Evolutionary conservation across 2,797 vertebrate species (phyloP).

Genomic region (Chaenodraco wilsoni): DNA sequence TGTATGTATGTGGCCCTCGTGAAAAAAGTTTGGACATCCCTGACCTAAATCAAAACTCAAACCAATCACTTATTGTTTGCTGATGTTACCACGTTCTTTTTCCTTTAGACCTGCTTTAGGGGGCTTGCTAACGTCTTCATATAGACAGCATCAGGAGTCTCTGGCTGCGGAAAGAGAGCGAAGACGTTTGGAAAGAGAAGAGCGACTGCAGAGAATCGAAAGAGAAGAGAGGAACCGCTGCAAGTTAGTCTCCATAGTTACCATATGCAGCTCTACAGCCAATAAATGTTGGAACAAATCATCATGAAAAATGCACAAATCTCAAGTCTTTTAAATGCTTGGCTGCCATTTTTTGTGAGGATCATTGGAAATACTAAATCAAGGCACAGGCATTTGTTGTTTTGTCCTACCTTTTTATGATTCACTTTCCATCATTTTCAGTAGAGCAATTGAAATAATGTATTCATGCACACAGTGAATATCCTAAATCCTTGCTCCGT

Average conservation of each 20-base stretch:
- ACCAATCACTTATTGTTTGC: background rate
- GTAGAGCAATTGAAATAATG: constrained; percentile 1
- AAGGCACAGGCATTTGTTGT: constrained; percentile 14
- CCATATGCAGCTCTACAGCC: background rate
- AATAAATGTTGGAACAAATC: constrained; percentile 24
- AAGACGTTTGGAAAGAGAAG: constrained; percentile 92
- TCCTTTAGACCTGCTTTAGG: constrained; percentile 84
- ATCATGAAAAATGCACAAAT: constrained; percentile 14
- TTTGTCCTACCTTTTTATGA: constrained; percentile 7
- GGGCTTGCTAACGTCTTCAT: constrained; percentile 92
- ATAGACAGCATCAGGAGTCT: constrained; percentile 96
- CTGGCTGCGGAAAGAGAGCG: constrained; percentile 93
- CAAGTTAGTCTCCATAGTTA: constrained; percentile 84
- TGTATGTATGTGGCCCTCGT: too few species aligned
- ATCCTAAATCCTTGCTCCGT: constrained; percentile 14
- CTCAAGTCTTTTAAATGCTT: constrained; percentile 20
- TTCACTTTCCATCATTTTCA: background rate
- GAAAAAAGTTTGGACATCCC: too few species aligned
- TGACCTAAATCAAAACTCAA: constrained; percentile 17
- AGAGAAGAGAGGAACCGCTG: constrained; percentile 95
- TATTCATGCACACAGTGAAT: background rate
- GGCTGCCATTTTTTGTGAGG: constrained; percentile 33
- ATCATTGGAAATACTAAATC: constrained; percentile 32
- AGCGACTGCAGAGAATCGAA: constrained; percentile 94
- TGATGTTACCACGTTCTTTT: constrained; percentile 7